Base-by-base conservation (phyloP, 2,888 invertebrate genomes). In the Parnassius smintheus region DNA sequence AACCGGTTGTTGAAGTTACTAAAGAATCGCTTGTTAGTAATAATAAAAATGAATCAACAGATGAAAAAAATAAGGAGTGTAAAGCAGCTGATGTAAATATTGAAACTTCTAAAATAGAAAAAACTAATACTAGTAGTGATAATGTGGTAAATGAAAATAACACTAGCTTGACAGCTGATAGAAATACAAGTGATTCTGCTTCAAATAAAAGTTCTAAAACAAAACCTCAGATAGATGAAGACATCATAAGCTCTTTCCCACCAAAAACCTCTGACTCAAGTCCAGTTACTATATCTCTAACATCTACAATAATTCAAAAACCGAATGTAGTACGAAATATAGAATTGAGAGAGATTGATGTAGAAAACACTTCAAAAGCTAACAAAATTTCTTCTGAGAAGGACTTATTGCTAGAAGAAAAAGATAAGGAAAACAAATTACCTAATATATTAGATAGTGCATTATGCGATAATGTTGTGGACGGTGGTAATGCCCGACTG, bases 401-500 rank as follows among this genome's bases (percentile, higher is more conserved):
- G 52, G 59, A 52, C 12, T 56, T 63, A 51, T 48, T 59, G 44
- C 11, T 63, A 60, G 76, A 75, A 65, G 80, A 77, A 65, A 88
- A 86, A 78, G 80, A 75, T 61, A 88, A 88, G 73, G 85, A 84
- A 65, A 85, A 74, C 69, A 91, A 90, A 76, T 68, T 90, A 51
- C 76, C 86, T 11, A 82, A 74, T 70, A 83, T 91, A 68, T 75
- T 91, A 70, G 89, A 91, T 48, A 73, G 86, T n/a, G 67, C 85
- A 35, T 73, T 91, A 66, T 90, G 90, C 71, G 91, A 91, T 67
- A 83, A 80, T 70, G 80, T 79, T 58, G 88, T 86, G 1, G 90
- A 91, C 68, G 92, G 90, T 53, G 93, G 93, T 18, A 92, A 93
- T 70, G 93, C 93, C 56, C 86, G 93, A 42, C 86, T 93, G 69